Conservation (phyloP, 2,113 vertebrate genomes). For the Apistogramma diplotaenia region DNA sequence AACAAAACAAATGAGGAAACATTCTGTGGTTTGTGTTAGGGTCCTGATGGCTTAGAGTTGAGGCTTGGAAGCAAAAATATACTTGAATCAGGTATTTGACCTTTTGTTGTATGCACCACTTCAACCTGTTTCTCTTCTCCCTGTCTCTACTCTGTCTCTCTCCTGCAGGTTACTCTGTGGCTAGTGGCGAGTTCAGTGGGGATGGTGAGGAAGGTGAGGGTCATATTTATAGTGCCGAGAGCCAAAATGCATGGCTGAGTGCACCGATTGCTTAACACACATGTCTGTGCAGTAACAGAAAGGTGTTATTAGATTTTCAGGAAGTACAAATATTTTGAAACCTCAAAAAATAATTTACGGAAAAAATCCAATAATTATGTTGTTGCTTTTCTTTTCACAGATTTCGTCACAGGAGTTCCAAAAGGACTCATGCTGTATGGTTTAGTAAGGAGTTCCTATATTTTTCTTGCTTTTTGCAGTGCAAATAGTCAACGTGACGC, state of each 20-base stretch:
- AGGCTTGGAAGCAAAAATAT: background rate
- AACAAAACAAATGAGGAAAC: background rate
- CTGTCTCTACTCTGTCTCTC: background rate
- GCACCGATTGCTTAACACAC: background rate
- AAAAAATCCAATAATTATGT: background rate
- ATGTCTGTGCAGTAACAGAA: background rate
- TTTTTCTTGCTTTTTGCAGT: constrained; percentile 1
- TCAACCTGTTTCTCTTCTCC: background rate
- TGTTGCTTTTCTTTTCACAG: constrained; percentile 64
- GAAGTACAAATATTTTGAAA: background rate
- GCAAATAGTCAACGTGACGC: background rate
- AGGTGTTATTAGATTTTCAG: constrained; percentile 7
- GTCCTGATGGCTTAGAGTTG: background rate
- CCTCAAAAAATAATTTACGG: background rate
- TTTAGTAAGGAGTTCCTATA: constrained; percentile 80
- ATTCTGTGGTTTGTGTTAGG: background rate
- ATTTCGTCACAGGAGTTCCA: constrained; percentile 89
- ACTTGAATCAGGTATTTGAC: too few species aligned
- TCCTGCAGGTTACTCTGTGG: constrained; percentile 85
- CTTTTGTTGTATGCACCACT: background rate
- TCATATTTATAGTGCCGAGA: constrained; percentile 50
- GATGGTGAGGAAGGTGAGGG: constrained; percentile 85
- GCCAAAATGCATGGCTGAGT: constrained; percentile 22
- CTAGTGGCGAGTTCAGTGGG: constrained; percentile 87
- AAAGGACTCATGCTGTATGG: constrained; percentile 88